phyloP scores from a whole-genome alignment of 1,140 invertebrate genomes.

The Macrosteles quadrilineatus region DNA sequence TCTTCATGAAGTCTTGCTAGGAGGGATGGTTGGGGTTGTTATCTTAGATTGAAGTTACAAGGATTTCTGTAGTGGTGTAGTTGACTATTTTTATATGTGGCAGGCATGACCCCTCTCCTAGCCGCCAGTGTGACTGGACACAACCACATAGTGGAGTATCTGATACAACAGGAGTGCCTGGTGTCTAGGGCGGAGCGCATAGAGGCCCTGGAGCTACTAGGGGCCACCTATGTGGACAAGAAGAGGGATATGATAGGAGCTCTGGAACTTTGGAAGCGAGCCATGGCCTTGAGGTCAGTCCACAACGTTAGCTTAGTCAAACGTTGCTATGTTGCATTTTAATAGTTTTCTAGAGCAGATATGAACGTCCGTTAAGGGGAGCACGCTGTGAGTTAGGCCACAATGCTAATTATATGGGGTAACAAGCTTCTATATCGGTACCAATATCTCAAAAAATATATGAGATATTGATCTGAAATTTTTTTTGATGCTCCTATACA shows the following conservation, averaged over 20 bases:
- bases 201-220: constrained; percentile 88
- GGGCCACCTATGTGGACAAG: constrained; percentile 97
- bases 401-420: too few relatives aligned
- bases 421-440: too few relatives aligned
- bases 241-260: constrained; percentile 91
- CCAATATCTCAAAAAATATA: too few relatives aligned
- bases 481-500: too few relatives aligned
- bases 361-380: too few relatives aligned
- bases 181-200: constrained; percentile 80
- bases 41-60: too few relatives aligned
- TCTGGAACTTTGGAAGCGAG: constrained; percentile 83
- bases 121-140: constrained; percentile 89
- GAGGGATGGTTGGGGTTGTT: too few relatives aligned
- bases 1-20: too few relatives aligned
- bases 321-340: not conserved
- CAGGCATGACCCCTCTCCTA: constrained; percentile 90
- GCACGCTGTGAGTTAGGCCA: too few relatives aligned
- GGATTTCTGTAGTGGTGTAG: too few relatives aligned
- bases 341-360: not conserved
- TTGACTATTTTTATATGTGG: too few relatives aligned
- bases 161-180: constrained; percentile 67
- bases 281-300: constrained; percentile 76
- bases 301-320: not conserved
- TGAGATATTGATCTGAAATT: too few relatives aligned
- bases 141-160: constrained; percentile 88